Evolutionary conservation across 2,888 invertebrate genomes (phyloP).

Genomic region (Drosophila koepferae): DNA sequence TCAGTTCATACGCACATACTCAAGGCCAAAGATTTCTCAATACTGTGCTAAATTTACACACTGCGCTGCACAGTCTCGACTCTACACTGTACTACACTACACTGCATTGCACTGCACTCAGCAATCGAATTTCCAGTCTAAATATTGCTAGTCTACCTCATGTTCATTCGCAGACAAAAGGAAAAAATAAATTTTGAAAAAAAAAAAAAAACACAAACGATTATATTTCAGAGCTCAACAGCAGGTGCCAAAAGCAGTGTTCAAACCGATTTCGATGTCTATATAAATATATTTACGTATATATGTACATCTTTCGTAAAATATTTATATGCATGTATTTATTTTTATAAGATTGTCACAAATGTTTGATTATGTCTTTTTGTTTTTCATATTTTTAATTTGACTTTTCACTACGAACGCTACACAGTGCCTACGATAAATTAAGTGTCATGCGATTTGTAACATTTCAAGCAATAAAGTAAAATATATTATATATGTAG

Average conservation of each 20-base stretch:
- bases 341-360: conserved; percentile 49
- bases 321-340: conserved; percentile 54
- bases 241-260: conserved; percentile 60
- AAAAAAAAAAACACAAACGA: conserved; percentile 1
- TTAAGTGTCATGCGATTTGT: conserved; percentile 31
- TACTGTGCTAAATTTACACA: conserved; percentile 50
- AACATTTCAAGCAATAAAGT: conserved; percentile 51
- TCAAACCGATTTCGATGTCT: conserved; percentile 57
- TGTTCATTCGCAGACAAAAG: conserved; percentile 41
- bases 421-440: conserved; percentile 50
- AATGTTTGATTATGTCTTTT: conserved; percentile 20
- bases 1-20: conserved; percentile 53
- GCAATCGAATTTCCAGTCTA: conserved; percentile 62
- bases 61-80: conserved; percentile 11
- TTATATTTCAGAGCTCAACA: conserved; percentile 42
- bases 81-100: conserved; percentile 11
- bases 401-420: conserved; percentile 11
- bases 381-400: conserved; percentile 3
- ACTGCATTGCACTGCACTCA: conserved; percentile 20
- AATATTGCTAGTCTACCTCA: conserved; percentile 72
- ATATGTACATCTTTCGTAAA: conserved; percentile 8
- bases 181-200: conserved; percentile 2
- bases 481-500: conserved; percentile 32
- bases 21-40: conserved; percentile 80
- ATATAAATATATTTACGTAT: conserved; percentile 12